Evolutionary conservation across 2,113 vertebrate species (phyloP).

Genomic region (Pituophis catenifer): DNA sequence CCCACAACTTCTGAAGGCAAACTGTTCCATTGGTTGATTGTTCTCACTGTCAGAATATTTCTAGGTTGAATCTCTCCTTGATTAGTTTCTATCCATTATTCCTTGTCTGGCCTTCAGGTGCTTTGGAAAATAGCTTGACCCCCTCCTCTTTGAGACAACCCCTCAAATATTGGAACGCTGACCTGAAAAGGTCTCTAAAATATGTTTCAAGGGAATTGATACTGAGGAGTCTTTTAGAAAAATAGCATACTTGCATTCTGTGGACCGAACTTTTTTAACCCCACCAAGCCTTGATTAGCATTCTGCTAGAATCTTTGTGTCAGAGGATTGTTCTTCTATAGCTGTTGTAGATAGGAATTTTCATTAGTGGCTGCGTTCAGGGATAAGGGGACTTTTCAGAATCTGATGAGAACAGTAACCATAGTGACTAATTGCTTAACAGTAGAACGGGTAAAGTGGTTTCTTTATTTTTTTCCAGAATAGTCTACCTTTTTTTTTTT

Average conservation of each 20-base stretch:
- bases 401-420: not conserved
- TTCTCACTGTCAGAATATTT: too few relatives aligned
- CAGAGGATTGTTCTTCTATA: not conserved
- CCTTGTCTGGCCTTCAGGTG: too few relatives aligned
- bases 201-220: not conserved
- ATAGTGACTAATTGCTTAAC: not conserved
- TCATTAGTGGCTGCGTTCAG: slow-evolving; percentile 6
- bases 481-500: not conserved
- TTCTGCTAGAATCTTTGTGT: slow-evolving; percentile 7
- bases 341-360: not conserved
- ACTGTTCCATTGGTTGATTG: too few relatives aligned
- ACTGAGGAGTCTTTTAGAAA: not conserved
- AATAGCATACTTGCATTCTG: not conserved
- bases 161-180: not conserved
- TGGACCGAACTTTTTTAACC: not conserved
- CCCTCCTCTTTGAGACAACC: too few relatives aligned
- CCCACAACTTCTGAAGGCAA: too few relatives aligned
- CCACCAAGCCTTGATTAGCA: not conserved
- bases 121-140: too few relatives aligned
- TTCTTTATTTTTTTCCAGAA: not conserved
- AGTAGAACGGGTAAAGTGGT: slow-evolving; percentile 6
- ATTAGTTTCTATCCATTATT: too few relatives aligned
- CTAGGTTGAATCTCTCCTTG: too few relatives aligned
- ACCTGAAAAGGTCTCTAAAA: not conserved
- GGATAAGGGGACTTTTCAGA: rapidly evolving